Percentiles rank a stretch among this genome's conserved stretches.
phyloP scores from a whole-genome alignment of 2,113 vertebrate genomes.

The Amazona vittata region DNA sequence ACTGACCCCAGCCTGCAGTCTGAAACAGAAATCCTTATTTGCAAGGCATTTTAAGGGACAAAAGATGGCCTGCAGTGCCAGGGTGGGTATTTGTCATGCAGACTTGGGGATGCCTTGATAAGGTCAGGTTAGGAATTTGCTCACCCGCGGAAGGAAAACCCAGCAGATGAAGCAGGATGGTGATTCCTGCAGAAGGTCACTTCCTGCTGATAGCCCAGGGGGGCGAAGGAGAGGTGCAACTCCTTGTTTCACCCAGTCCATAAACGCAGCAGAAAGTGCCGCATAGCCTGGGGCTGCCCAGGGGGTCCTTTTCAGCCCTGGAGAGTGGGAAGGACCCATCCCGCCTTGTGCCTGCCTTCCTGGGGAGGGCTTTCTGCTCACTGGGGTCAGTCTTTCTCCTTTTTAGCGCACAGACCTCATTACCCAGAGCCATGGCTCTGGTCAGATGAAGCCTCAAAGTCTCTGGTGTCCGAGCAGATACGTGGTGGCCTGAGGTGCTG shows the following conservation, averaged over 20 bases:
- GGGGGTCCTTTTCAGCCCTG: neutral
- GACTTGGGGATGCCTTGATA: neutral
- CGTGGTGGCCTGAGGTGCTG: too few relatives aligned
- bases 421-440: neutral
- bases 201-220: neutral
- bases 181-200: fast-evolving
- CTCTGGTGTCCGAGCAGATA: neutral
- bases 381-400: fast-evolving
- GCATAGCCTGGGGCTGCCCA: neutral
- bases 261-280: fast-evolving
- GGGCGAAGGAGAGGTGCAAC: neutral
- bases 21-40: neutral
- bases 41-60: neutral
- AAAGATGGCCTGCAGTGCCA: neutral
- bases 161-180: fast-evolving
- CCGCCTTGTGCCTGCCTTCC: neutral
- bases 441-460: neutral
- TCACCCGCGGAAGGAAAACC: neutral
- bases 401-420: neutral
- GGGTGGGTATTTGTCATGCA: neutral
- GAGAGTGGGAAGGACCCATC: neutral
- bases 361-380: neutral
- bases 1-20: too few relatives aligned
- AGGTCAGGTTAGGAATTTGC: neutral
- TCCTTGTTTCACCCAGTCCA: fast-evolving